Evolutionary conservation across 1,140 invertebrate species (phyloP).

Genomic region (Saccostrea cuccullata): DNA sequence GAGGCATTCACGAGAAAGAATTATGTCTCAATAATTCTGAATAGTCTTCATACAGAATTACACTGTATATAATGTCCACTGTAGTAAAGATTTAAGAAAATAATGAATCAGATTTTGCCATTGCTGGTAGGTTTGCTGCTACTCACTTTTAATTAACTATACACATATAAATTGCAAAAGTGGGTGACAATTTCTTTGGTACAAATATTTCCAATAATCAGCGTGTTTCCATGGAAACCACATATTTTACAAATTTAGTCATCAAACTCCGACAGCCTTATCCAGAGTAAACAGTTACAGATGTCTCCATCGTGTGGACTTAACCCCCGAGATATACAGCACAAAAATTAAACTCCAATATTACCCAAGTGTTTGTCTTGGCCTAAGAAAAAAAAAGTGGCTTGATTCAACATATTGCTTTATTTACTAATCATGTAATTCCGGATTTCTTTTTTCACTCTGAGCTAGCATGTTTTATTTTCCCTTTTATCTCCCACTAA

Average conservation of each 20-base stretch:
- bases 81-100: no score
- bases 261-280: conserved; percentile 8
- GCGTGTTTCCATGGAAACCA: background rate
- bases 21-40: no score
- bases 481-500: conserved; percentile 20
- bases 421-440: conserved; percentile 34
- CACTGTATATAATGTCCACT: no score
- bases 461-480: conserved; percentile 9
- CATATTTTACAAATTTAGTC: conserved; percentile 11
- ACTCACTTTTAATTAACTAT: no score
- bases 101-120: no score
- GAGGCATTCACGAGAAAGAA: no score
- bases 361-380: background rate
- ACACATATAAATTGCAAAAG: no score
- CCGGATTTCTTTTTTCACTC: conserved; percentile 14
- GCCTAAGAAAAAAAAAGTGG: background rate
- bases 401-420: conserved; percentile 33
- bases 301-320: conserved; percentile 27
- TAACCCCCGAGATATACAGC: conserved; percentile 30
- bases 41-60: no score
- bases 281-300: conserved; percentile 12
- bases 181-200: no score
- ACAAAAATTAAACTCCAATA: conserved; percentile 22
- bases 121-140: no score
- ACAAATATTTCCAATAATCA: background rate